Percentiles rank a stretch among this genome's conserved stretches.
These are phyloP conservation scores for Drosophila eohydei DNA, from an alignment of 2,888 invertebrate genomes.

Conservation along the genomic window DNA sequence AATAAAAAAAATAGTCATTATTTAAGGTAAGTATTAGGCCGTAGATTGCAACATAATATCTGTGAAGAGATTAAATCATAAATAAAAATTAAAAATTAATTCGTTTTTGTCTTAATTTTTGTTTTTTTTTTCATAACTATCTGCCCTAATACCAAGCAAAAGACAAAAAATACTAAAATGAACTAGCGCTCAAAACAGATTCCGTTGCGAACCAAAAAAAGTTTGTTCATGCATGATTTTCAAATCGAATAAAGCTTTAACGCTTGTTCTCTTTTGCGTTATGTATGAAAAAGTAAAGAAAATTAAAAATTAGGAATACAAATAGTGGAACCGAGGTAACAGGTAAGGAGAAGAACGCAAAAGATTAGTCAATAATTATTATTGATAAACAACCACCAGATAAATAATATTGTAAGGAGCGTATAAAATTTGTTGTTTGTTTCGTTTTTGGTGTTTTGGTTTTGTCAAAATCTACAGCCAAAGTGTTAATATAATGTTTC, in stretches of 20 bases:
- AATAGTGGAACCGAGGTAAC: constrained; percentile 49
- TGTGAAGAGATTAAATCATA: constrained; percentile 84
- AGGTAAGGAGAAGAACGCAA: constrained; percentile 61
- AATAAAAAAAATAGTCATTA: constrained; percentile 71
- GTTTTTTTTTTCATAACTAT: constrained; percentile 46
- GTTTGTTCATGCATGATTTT: constrained; percentile 48
- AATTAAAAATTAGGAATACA: constrained; percentile 33
- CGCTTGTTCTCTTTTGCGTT: constrained; percentile 51
- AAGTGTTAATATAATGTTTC: constrained; percentile 73
- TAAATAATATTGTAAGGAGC: constrained; percentile 49
- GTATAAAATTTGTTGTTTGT: constrained; percentile 61
- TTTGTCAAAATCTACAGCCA: constrained; percentile 82
- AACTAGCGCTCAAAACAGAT: constrained; percentile 23
- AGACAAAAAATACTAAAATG: constrained; percentile 26
- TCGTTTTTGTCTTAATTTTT: constrained; percentile 43
- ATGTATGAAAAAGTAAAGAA: constrained; percentile 35
- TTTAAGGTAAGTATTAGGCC: constrained; percentile 84
- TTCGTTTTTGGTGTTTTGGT: constrained; percentile 36
- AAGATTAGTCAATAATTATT: constrained; percentile 69
- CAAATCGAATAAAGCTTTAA: constrained; percentile 28
- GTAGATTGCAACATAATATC: constrained; percentile 85
- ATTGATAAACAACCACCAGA: constrained; percentile 71
- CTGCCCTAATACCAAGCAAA: constrained; percentile 60
- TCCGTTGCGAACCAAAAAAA: constrained; percentile 26
- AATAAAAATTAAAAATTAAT: constrained; percentile 79